Conservation (phyloP, 2,888 invertebrate species). For the Drosophila anomalata region DNA sequence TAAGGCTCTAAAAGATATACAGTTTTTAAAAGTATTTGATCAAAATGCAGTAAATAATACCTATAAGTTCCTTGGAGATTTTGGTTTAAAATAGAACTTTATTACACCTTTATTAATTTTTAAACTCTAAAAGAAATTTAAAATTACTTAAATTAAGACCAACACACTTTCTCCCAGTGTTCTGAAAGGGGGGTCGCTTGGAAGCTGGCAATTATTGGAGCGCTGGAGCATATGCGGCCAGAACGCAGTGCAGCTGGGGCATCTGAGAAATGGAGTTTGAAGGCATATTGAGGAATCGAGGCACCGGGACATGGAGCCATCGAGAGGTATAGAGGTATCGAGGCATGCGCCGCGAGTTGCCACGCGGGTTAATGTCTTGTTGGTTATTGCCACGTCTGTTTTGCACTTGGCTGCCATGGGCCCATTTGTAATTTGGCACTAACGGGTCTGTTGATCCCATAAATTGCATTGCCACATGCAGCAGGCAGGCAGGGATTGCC, state of each 20-base stretch:
- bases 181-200: conserved; percentile 23
- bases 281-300: conserved; percentile 5
- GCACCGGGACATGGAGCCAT: conserved; percentile 3
- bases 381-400: conserved; percentile 74
- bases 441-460: conserved; percentile 75
- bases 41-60: too few relatives aligned
- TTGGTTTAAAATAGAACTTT: too few relatives aligned
- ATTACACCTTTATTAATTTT: too few relatives aligned
- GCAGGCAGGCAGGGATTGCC: conserved; percentile 18
- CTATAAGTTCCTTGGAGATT: too few relatives aligned
- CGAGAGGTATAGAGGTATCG: conserved; percentile 23
- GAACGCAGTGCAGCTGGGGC: conserved; percentile 47
- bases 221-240: conserved; percentile 48
- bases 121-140: too few relatives aligned
- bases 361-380: conserved; percentile 77
- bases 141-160: too few relatives aligned
- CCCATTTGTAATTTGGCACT: conserved; percentile 77
- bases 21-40: too few relatives aligned
- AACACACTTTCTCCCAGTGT: conserved; percentile 36
- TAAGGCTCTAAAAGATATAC: too few relatives aligned
- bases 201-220: conserved; percentile 45
- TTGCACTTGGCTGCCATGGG: conserved; percentile 53
- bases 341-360: conserved; percentile 54
- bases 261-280: conserved; percentile 21
- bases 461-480: conserved; percentile 58